Evolutionary conservation across 2,888 invertebrate species (phyloP).

Genomic region (Himalopsyche tibetana): DNA sequence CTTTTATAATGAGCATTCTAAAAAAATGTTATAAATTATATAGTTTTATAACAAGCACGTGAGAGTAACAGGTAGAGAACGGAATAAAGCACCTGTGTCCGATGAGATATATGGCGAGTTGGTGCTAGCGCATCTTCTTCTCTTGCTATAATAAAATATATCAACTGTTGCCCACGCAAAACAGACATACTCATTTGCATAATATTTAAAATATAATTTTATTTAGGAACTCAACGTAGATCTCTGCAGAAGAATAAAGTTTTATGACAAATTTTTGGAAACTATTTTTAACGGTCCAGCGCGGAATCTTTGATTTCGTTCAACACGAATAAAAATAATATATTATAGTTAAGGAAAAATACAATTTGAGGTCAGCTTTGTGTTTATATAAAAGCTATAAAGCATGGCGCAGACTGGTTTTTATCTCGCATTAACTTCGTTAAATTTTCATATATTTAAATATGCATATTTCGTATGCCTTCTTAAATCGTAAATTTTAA

Average conservation of each 20-base stretch:
- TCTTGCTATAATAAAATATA: constrained; percentile 62
- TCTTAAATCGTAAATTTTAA: background rate
- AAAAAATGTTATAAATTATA: too few relatives aligned
- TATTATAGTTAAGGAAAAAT: constrained; percentile 29
- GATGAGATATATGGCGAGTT: constrained; percentile 61
- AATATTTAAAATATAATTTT: constrained; percentile 63
- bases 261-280: constrained; percentile 58
- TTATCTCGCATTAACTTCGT: constrained; percentile 32
- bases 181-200: constrained; percentile 62
- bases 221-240: constrained; percentile 43
- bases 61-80: constrained; percentile 54
- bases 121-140: constrained; percentile 63
- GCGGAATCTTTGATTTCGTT: constrained; percentile 54
- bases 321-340: constrained; percentile 2
- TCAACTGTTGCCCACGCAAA: constrained; percentile 63
- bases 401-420: constrained; percentile 38
- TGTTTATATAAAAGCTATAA: constrained; percentile 52
- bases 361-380: constrained; percentile 50
- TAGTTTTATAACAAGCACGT: background rate
- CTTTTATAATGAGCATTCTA: too few relatives aligned
- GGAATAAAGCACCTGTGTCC: constrained; percentile 61
- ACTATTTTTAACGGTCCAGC: constrained; percentile 49
- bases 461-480: constrained; percentile 31
- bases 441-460: constrained; percentile 34
- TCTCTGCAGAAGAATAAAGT: background rate